Evolutionary conservation across 2,888 invertebrate genomes (phyloP).

Genomic region (Oxyteleia sp.): DNA sequence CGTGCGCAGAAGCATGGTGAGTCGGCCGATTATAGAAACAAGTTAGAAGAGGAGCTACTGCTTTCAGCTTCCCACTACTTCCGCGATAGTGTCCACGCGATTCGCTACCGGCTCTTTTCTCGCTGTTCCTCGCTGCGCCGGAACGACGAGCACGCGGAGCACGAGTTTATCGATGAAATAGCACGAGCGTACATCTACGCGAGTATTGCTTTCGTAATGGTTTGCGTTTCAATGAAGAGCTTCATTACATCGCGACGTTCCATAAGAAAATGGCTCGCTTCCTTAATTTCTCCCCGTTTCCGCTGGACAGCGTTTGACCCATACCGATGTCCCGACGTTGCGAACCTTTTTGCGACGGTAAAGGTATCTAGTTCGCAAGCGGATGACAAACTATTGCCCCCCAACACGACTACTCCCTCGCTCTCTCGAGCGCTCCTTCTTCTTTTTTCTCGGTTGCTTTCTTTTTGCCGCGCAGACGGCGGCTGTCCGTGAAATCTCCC

Average conservation of each 20-base stretch:
- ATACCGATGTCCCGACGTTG: background rate
- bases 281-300: no score
- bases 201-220: constrained; percentile 10
- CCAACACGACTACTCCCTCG: constrained; percentile 1
- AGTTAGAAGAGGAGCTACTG: constrained; percentile 46
- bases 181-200: constrained; percentile 49
- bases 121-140: constrained; percentile 7
- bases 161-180: constrained; percentile 63
- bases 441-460: constrained; percentile 29
- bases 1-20: background rate
- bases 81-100: constrained; percentile 58
- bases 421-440: constrained; percentile 1
- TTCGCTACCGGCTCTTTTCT: constrained; percentile 50
- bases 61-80: constrained; percentile 54
- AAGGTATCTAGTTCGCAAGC: background rate
- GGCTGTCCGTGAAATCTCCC: constrained; percentile 43
- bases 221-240: constrained; percentile 29
- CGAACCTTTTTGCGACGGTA: background rate
- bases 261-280: constrained; percentile 40
- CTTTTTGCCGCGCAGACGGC: constrained; percentile 18
- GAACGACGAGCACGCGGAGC: constrained; percentile 33
- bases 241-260: constrained; percentile 10
- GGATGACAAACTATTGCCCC: constrained; percentile 31
- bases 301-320: constrained; percentile 35
- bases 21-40: constrained; percentile 40